Conservation (phyloP, 2,888 invertebrate species). For the Torymus texanus region DNA sequence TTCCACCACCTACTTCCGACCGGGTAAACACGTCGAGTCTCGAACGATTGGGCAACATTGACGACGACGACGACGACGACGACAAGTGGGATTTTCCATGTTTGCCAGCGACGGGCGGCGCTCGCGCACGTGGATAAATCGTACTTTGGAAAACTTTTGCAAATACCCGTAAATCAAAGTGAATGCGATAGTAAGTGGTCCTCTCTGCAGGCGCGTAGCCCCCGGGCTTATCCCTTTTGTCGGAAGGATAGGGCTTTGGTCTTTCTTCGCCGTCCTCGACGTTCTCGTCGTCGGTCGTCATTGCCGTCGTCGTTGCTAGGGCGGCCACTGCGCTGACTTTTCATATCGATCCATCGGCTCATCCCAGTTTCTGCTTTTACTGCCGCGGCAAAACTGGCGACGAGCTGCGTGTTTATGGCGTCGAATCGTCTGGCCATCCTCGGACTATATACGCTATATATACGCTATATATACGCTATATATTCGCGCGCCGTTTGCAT, state of each 20-base stretch:
- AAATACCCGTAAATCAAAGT: conserved; percentile 56
- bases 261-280: neutral
- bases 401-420: neutral
- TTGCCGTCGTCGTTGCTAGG: neutral
- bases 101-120: conserved; percentile 13
- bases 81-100: conserved; percentile 47
- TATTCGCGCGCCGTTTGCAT: too few species aligned
- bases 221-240: conserved; percentile 36
- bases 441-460: too few species aligned
- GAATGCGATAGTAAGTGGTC: conserved; percentile 44
- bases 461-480: too few species aligned
- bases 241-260: neutral
- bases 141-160: conserved; percentile 46
- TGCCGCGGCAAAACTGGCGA: too few species aligned
- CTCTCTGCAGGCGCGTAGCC: neutral
- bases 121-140: conserved; percentile 32
- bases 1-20: neutral
- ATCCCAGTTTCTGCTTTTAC: neutral
- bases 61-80: conserved; percentile 28
- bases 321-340: conserved; percentile 25
- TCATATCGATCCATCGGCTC: conserved; percentile 34
- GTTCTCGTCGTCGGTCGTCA: neutral
- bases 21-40: conserved; percentile 18
- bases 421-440: too few species aligned
- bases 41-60: neutral